These are phyloP conservation scores for Furcifer pardalis DNA, from an alignment of 2,797 vertebrate genomes.

Conservation along the genomic window DNA sequence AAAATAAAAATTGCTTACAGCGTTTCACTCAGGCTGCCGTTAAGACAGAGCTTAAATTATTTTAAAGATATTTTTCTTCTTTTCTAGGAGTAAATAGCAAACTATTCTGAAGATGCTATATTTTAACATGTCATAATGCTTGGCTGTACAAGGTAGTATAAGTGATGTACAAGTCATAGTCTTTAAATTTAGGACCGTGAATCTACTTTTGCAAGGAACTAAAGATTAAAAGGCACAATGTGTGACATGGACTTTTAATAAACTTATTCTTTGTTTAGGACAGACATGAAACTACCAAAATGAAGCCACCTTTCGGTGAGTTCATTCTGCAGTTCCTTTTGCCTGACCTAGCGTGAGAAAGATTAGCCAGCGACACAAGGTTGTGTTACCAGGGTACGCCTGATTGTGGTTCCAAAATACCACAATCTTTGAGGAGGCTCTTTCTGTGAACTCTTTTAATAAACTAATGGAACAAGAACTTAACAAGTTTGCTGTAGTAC, in stretches of 20 bases:
- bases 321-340: too few species aligned
- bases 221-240: neutral
- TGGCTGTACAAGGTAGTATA: neutral
- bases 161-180: neutral
- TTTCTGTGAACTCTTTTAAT: too few species aligned
- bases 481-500: neutral
- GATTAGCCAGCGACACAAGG: too few species aligned
- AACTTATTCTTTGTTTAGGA: too few species aligned
- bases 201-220: neutral
- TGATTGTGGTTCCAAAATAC: too few species aligned
- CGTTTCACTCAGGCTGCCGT: too few species aligned
- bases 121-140: neutral
- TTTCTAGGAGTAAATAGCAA: neutral
- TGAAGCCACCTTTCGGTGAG: too few species aligned
- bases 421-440: too few species aligned
- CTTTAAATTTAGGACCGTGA: slow-evolving; percentile 9
- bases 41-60: slow-evolving; percentile 1
- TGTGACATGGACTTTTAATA: neutral
- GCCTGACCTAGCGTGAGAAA: too few species aligned
- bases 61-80: neutral
- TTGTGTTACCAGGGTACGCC: too few species aligned
- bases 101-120: neutral
- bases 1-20: neutral
- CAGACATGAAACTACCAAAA: too few species aligned
- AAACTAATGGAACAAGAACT: neutral